A percentile compares a stretch with the other conserved stretches of the same genome.
phyloP scores from a whole-genome alignment of 1,140 invertebrate genomes.

The Polypedilum vanderplanki region DNA sequence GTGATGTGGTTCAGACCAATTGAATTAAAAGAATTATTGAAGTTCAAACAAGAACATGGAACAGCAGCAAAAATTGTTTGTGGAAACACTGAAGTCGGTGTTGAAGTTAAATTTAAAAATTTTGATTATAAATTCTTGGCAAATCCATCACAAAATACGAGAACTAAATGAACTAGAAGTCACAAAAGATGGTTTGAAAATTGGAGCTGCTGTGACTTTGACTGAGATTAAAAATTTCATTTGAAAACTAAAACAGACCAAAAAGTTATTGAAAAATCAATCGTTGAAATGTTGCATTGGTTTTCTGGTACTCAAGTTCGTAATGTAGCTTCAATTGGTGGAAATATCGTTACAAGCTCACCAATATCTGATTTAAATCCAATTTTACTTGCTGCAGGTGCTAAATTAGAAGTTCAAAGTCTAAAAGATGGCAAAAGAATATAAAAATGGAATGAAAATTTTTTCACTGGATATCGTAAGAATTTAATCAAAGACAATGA shows the following conservation, averaged over 20 bases:
- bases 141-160: constrained; percentile 61
- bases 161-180: constrained; percentile 58
- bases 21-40: constrained; percentile 58
- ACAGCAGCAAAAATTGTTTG: constrained; percentile 74
- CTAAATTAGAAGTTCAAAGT: constrained; percentile 48
- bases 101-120: constrained; percentile 88
- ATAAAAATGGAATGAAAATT: constrained; percentile 72
- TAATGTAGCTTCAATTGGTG: constrained; percentile 72
- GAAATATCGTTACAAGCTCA: constrained; percentile 91
- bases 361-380: constrained; percentile 95
- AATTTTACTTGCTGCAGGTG: constrained; percentile 70
- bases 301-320: constrained; percentile 93
- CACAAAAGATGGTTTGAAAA: constrained; percentile 51
- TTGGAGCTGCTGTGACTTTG: constrained; percentile 76
- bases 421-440: constrained; percentile 50
- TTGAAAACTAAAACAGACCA: constrained; percentile 49
- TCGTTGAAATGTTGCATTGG: constrained; percentile 83
- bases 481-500: constrained; percentile 71
- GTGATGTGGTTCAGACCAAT: constrained; percentile 77
- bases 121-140: constrained; percentile 75
- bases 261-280: constrained; percentile 61
- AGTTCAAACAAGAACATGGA: constrained; percentile 65
- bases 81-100: constrained; percentile 91
- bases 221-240: constrained; percentile 61
- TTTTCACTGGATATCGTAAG: constrained; percentile 81